Base-by-base conservation (phyloP, 2,797 vertebrate genomes). In the Ptychobarbus kaznakovi region DNA sequence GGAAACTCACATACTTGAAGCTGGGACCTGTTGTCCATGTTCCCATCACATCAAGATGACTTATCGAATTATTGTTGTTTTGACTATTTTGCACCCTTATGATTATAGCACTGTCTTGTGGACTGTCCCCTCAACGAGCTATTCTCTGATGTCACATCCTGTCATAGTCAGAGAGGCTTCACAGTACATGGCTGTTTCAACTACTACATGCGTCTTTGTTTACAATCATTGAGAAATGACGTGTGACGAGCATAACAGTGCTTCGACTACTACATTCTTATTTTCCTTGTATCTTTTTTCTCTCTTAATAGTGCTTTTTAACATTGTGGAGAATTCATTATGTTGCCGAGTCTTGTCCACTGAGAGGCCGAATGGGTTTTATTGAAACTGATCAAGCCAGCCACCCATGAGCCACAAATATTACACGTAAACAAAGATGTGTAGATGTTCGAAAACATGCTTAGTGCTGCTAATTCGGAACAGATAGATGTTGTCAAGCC, bases 201-300 rank as follows among this genome's bases (percentile, higher is more conserved):
- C 76, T 70, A 63, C 38, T 85, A 58, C 69, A 86, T 42, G 81
- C 63, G 87, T 88, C 75, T 84, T 80, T 87, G 88, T 89, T 89
- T 89, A 88, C 88, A 86, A 79, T 84, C 68, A 53, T 69, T 61
- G 86, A 78, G 72, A 81, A 84, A 83, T 84, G 68, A 81, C 56
- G 22, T 82, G 72, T 61, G 61, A 63, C 22, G 12, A 46, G 11
- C 66, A 79, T 86, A 79, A 79, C 81, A 66, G 63, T 78, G 58
- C 32, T 66, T 75, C 5, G 4, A 56, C 76, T 81, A 73, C 72
- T 81, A 28, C 51, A 32, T 77, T 72, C 15, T 58, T 61, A 22
- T 72, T 77, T 18, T 69, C 25, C 49, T 70, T 77, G 1, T 74
- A 15, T 75, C 4, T 16, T 82, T 72, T n/a, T 79, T 12, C 25